Base-by-base conservation (phyloP, 2,113 vertebrate genomes). In the Embiotoca jacksoni region DNA sequence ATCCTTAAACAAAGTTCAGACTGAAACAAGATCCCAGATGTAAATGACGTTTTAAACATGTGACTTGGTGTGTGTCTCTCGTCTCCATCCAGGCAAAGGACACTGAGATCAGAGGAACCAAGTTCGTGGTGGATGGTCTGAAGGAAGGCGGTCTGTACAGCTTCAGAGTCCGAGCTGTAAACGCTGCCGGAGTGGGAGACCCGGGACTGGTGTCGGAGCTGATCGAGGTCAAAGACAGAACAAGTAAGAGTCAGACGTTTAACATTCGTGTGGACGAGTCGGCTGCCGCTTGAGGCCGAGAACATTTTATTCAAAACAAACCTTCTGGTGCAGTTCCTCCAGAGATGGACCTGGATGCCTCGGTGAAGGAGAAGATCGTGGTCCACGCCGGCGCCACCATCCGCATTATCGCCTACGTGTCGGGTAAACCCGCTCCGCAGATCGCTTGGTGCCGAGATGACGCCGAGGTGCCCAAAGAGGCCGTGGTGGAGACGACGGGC, bases 381-480 rank as follows among this genome's bases (percentile, higher is more conserved):
- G 97, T 99, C 74, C 98, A 99, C 53, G 98, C 98, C 33, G 98
- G 98, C 36, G 97, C 90, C 11, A 98, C 98, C 72, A 99, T 99
- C 86, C 95, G 98, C 37, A 98, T 99, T 75, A 97, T 99, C 15
- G 98, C 98, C 15, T 99, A 99, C 39, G 96, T 99, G 49, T 99
- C 98, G 9, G 98, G 98, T 58, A 99, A 99, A 87, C 98, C 98
- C 30, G 46, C 96, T 78, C 98, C 98, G 9, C 93, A 95, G 16
- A 95, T 99, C 88, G 91, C 90, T 39, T 99, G 98, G 98, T 96
- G 72, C 76, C 94, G 95, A 33, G 97, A 99, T 72, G 97, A 97
- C 16, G 94, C 8, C 0, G 93, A 94, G 81, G 93, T 99, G 66
- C 98, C 98, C 78, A 96, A 95, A 86, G 98, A 98, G 91, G 98